Evolutionary conservation across 2,888 invertebrate genomes (phyloP).

Genomic region (Drosophila nr. fundita): DNA sequence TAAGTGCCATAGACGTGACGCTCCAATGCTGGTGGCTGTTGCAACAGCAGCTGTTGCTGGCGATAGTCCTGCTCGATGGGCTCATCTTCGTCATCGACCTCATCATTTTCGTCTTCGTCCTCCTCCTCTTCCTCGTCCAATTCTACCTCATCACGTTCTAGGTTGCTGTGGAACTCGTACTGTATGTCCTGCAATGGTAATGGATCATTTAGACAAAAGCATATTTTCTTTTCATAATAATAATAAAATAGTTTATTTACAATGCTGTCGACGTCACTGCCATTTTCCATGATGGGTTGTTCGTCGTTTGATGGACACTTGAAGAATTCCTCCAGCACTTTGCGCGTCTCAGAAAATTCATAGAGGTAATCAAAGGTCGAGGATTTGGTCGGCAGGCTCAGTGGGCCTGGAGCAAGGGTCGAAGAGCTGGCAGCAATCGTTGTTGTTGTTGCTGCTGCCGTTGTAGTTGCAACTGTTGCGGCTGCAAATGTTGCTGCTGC

Average conservation of each 20-base stretch:
- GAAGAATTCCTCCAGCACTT: slow-evolving; percentile 96
- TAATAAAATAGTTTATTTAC: slow-evolving; percentile 72
- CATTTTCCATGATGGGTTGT: slow-evolving; percentile 85
- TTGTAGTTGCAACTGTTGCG: slow-evolving; percentile 17
- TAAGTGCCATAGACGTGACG: slow-evolving; percentile 55
- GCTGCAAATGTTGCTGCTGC: slow-evolving; percentile 22
- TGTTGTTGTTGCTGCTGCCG: slow-evolving; percentile 14
- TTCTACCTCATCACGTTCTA: slow-evolving; percentile 77
- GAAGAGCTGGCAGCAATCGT: slow-evolving; percentile 39
- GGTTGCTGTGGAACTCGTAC: slow-evolving; percentile 86
- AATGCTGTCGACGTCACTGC: slow-evolving; percentile 85
- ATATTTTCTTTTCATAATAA: background rate
- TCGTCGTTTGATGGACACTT: slow-evolving; percentile 88
- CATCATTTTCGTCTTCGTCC: slow-evolving; percentile 74
- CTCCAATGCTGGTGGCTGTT: slow-evolving; percentile 38
- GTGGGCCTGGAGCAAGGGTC: slow-evolving; percentile 41
- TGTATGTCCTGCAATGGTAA: slow-evolving; percentile 86
- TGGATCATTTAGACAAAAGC: background rate
- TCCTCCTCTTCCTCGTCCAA: slow-evolving; percentile 66
- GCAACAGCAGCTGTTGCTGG: slow-evolving; percentile 58
- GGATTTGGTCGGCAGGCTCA: slow-evolving; percentile 83
- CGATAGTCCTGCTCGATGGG: slow-evolving; percentile 52
- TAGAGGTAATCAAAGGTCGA: slow-evolving; percentile 94
- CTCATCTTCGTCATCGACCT: slow-evolving; percentile 74
- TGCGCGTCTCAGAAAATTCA: slow-evolving; percentile 95